Percentiles rank a stretch among this genome's conserved stretches.
These are phyloP conservation scores for Cercopithecus mitis DNA, from an alignment of 2,797 vertebrate species.

Conservation along the genomic window DNA sequence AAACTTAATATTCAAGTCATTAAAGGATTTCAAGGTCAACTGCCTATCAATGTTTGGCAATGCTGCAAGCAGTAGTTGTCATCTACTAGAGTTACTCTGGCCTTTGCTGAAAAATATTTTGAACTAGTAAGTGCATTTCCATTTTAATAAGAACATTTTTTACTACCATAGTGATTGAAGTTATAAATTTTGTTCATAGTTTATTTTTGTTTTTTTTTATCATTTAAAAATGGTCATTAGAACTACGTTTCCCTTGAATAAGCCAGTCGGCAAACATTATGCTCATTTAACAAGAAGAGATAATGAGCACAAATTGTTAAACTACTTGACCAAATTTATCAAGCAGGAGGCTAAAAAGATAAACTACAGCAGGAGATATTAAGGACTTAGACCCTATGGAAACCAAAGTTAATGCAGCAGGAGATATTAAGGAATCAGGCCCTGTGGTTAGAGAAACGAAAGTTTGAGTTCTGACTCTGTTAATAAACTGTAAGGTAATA, in stretches of 20 bases:
- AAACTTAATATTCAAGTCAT: constrained; percentile 73
- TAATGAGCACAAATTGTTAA: neutral
- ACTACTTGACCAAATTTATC: neutral
- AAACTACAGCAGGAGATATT: neutral
- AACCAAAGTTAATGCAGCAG: accelerated
- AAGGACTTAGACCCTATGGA: neutral
- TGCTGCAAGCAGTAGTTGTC: neutral
- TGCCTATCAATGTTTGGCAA: constrained; percentile 26
- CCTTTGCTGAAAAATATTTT: neutral
- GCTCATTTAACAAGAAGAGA: neutral
- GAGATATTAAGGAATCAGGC: neutral
- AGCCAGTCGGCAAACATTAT: neutral
- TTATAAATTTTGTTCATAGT: neutral
- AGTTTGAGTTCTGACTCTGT: neutral
- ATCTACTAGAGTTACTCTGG: neutral
- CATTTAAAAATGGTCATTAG: neutral
- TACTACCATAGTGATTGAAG: neutral
- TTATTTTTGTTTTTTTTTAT: neutral
- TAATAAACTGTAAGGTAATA: neutral
- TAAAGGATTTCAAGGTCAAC: constrained; percentile 65
- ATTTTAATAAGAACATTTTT: neutral
- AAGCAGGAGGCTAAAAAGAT: neutral
- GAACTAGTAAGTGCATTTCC: neutral
- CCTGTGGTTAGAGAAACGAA: neutral
- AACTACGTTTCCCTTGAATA: neutral